phyloP scores from a whole-genome alignment of 2,113 vertebrate species.

The Pelecanus crispus region DNA sequence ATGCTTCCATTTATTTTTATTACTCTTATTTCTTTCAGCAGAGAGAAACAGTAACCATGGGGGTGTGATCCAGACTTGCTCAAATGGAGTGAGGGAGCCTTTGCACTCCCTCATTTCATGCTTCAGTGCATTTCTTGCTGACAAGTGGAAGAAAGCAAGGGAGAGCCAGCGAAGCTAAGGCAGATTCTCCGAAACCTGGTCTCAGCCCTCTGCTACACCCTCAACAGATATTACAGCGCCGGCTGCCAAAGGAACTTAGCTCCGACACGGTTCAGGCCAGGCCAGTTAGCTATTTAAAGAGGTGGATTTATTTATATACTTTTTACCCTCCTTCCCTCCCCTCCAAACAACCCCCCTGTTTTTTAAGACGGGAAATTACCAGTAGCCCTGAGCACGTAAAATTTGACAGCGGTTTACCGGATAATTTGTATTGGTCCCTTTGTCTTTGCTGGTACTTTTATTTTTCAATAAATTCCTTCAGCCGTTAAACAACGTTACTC shows the following conservation, averaged over 20 bases:
- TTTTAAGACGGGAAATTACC: background rate
- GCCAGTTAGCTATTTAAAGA: conserved; percentile 34
- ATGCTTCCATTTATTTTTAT: background rate
- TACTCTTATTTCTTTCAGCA: background rate
- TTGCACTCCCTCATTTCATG: background rate
- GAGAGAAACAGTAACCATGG: background rate
- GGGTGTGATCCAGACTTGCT: background rate
- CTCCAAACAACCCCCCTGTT: background rate
- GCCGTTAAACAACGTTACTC: background rate
- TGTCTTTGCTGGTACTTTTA: conserved; percentile 12
- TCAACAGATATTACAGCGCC: background rate
- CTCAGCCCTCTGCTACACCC: background rate
- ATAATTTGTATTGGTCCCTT: background rate
- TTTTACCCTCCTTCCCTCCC: background rate
- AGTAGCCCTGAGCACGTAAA: background rate
- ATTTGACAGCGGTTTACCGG: background rate
- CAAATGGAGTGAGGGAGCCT: background rate
- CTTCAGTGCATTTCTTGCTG: background rate
- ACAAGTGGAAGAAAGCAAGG: background rate
- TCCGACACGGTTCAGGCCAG: background rate
- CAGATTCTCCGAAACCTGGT: background rate
- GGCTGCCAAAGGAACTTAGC: background rate
- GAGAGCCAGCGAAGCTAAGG: background rate
- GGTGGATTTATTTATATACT: background rate
- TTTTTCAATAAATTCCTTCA: conserved; percentile 32